Conservation (phyloP, 2,888 invertebrate genomes). For the Sminthurides aquaticus region DNA sequence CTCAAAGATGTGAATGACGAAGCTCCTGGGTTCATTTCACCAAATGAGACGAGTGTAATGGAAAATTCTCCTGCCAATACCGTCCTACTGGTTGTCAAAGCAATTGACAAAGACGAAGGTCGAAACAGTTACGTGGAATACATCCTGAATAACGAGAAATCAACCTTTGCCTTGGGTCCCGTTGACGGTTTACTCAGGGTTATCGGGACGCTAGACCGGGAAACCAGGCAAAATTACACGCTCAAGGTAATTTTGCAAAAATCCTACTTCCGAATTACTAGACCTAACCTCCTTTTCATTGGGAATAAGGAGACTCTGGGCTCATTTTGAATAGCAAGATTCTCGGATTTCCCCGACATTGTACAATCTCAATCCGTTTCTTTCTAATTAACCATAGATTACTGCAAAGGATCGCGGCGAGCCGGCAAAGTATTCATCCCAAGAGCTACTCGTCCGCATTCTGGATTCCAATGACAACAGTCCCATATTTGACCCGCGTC, state of each 20-base stretch:
- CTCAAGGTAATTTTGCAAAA: slow-evolving; percentile 50
- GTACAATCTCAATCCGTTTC: too few species aligned
- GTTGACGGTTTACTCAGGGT: slow-evolving; percentile 81
- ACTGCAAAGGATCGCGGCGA: slow-evolving; percentile 84
- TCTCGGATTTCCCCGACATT: too few species aligned
- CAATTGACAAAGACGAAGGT: slow-evolving; percentile 73
- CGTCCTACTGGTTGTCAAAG: slow-evolving; percentile 80
- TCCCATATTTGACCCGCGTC: slow-evolving; percentile 52
- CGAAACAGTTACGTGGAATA: slow-evolving; percentile 87
- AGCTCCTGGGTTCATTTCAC: slow-evolving; percentile 74
- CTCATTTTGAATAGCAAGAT: too few species aligned
- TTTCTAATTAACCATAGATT: slow-evolving; percentile 48
- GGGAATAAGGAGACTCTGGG: background rate
- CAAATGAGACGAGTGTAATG: slow-evolving; percentile 67
- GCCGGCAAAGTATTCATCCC: slow-evolving; percentile 64
- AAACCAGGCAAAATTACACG: slow-evolving; percentile 65
- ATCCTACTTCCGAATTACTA: slow-evolving; percentile 18
- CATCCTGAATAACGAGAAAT: slow-evolving; percentile 53
- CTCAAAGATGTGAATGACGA: slow-evolving; percentile 88
- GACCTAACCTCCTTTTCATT: background rate
- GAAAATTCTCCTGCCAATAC: slow-evolving; percentile 82
- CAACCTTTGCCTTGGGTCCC: slow-evolving; percentile 72
- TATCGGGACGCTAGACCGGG: slow-evolving; percentile 77
- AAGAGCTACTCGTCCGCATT: slow-evolving; percentile 63
- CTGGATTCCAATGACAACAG: slow-evolving; percentile 72